phyloP scores from a whole-genome alignment of 2,888 invertebrate genomes.

The Resseliella maxima region DNA sequence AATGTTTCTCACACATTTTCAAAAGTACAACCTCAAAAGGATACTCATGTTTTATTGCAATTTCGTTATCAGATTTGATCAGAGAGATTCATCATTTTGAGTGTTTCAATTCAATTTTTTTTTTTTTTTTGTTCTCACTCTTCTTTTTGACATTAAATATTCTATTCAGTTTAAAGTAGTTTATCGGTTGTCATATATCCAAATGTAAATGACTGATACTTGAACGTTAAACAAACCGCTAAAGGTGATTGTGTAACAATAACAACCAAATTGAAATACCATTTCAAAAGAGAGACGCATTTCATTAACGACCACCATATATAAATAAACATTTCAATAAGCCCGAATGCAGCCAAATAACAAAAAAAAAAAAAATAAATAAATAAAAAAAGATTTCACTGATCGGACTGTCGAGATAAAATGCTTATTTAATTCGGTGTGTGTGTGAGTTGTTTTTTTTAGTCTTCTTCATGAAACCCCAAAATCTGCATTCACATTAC shows the following conservation, averaged over 20 bases:
- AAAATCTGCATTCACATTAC: constrained; percentile 36
- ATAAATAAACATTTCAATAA: constrained; percentile 51
- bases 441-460: no score
- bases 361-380: not conserved
- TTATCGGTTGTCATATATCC: not conserved
- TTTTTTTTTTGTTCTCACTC: no score
- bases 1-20: constrained; percentile 13
- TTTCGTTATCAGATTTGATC: not conserved
- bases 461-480: constrained; percentile 39
- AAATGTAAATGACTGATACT: not conserved
- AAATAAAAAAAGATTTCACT: not conserved
- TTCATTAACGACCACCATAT: constrained; percentile 25
- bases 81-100: not conserved
- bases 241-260: constrained; percentile 43
- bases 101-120: constrained; percentile 1
- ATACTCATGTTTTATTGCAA: constrained; percentile 22
- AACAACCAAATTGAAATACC: constrained; percentile 39
- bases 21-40: not conserved
- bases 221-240: constrained; percentile 25
- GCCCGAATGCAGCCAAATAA: not conserved
- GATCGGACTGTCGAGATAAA: constrained; percentile 43
- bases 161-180: not conserved
- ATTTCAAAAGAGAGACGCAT: not conserved
- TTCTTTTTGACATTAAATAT: no score
- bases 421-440: constrained; percentile 39